Base-by-base conservation (phyloP, 2,888 invertebrate species). In the Nephrotoma guestfalica region DNA sequence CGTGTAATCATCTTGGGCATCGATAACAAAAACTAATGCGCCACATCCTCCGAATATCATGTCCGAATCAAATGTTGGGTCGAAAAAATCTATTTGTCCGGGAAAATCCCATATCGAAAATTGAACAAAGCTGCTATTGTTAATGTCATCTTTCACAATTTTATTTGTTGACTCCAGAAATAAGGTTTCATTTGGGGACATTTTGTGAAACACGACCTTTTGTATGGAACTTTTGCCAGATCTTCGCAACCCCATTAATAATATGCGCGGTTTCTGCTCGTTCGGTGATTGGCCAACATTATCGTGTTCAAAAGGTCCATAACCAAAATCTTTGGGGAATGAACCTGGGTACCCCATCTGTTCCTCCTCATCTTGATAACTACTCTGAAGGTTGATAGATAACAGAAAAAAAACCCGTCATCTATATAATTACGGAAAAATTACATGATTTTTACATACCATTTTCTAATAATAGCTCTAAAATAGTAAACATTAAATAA, bases 71-170 rank as follows among this genome's bases (percentile, higher is more conserved):
- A 98, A 98, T 9, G 96, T 96, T 45, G 97, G 96, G 93, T 99
- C 98, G 91, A 99, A 97, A 90, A 98, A 98, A 91, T 99, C 98
- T 88, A 99, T 97, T 92, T 99, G 99, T 0, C 99, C 99, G 5
- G 99, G 99, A 92, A 99, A 98, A 91, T 99, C 99, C 97, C 99
- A 99, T 88, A 99, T 99, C 95, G 99, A 98, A 92, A 99, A 99
- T 91, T 99, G 99, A 86, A 99, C 98, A 93, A 99, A 99, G 89
- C 99, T 91, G 89, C 94, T 94, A 91, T 98, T 98, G 89, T 97
- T 97, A 88, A 99, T 98, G 90, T 99, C 98, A 92, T 99, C 99
- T 92, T 98, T 99, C 3, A 98, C 97, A 89, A 99, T 98, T 93
- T 99, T 98, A 91, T 98, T 98, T 86, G 99, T 99, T 88, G 98